Conservation (phyloP, 2,113 vertebrate genomes). For the Leiothrix lutea region DNA sequence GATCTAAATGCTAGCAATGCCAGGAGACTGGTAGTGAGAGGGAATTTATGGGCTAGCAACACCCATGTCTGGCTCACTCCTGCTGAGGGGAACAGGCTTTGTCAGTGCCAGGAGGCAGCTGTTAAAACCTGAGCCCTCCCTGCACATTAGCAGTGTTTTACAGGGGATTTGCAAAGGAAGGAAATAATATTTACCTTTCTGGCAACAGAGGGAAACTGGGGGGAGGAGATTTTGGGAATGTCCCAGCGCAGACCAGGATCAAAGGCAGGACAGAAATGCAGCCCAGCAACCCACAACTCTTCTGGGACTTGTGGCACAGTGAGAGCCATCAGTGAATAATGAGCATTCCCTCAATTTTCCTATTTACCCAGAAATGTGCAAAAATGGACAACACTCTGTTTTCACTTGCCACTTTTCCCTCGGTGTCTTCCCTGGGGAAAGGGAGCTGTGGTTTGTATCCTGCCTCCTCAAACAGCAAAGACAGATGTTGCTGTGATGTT, state of each 20-base stretch:
- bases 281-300: not conserved
- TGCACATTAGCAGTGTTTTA: not conserved
- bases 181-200: not conserved
- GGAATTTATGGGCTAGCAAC: not conserved
- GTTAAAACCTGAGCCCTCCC: not conserved
- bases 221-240: not conserved
- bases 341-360: not conserved
- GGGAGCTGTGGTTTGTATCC: not conserved
- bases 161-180: not conserved
- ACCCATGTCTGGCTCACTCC: not conserved
- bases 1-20: not conserved
- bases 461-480: not conserved
- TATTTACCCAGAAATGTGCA: accelerated
- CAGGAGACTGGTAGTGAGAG: not conserved
- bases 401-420: not conserved
- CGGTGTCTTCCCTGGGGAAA: not conserved
- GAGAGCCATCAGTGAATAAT: not conserved
- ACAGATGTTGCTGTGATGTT: not conserved
- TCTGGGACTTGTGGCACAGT: not conserved
- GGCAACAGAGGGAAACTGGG: not conserved
- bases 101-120: not conserved
- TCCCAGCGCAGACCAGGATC: not conserved
- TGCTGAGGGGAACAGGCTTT: not conserved
- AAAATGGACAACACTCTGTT: not conserved
- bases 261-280: not conserved